These are phyloP conservation scores for Agrilus cyanescens DNA, from an alignment of 2,888 invertebrate genomes.

Conservation along the genomic window DNA sequence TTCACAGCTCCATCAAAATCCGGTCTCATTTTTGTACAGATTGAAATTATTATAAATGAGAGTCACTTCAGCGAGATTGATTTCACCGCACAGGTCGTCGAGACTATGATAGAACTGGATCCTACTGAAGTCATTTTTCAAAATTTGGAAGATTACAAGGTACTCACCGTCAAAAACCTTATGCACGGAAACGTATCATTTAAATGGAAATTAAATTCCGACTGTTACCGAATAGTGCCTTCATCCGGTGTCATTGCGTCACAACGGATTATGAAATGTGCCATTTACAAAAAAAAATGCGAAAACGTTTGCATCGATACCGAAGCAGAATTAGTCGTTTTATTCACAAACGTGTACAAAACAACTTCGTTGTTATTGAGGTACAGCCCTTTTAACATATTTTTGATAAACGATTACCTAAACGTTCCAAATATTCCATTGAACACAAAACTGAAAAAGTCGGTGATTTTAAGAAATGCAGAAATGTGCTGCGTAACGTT, in stretches of 20 bases:
- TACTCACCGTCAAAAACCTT: too few species aligned
- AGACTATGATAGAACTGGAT: constrained; percentile 15
- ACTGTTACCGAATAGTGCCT: constrained; percentile 41
- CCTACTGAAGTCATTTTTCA: too few species aligned
- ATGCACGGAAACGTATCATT: constrained; percentile 20
- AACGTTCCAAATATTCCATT: constrained; percentile 27
- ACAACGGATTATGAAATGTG: constrained; percentile 12
- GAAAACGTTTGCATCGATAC: too few species aligned
- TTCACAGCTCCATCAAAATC: constrained; percentile 18
- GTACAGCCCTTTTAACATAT: too few species aligned
- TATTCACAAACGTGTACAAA: too few species aligned
- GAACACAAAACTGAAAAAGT: constrained; percentile 22
- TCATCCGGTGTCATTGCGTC: constrained; percentile 40
- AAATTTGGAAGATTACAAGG: too few species aligned
- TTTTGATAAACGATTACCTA: too few species aligned
- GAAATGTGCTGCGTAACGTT: constrained; percentile 8
- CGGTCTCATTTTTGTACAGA: constrained; percentile 29
- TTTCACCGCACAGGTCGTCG: constrained; percentile 32
- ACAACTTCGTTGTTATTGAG: too few species aligned
- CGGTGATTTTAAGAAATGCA: constrained; percentile 13
- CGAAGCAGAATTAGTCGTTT: too few species aligned
- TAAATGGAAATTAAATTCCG: constrained; percentile 39
- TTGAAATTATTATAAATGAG: constrained; percentile 35
- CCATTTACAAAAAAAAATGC: too few species aligned
- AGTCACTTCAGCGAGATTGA: constrained; percentile 33